A percentile compares a stretch with the other conserved stretches of the same genome.
Conservation (phyloP, 2,888 invertebrate genomes). For the Minunthozetes semirufus region DNA sequence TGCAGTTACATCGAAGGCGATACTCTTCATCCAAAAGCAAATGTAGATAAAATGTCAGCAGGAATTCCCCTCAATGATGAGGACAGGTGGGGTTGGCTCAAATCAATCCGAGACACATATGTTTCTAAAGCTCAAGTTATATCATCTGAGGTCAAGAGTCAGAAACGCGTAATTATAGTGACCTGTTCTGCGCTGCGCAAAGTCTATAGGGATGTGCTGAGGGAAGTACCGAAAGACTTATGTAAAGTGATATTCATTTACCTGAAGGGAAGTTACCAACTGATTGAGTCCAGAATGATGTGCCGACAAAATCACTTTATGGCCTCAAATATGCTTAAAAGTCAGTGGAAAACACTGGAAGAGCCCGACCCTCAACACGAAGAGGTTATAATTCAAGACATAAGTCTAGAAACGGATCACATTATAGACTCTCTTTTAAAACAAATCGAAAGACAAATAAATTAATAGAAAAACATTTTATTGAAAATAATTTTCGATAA, state of each 20-base stretch:
- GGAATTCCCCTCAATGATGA: slow-evolving; percentile 31
- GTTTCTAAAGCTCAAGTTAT: neutral
- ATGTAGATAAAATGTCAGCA: slow-evolving; percentile 33
- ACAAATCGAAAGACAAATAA: neutral
- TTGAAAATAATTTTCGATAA: neutral
- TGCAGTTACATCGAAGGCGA: slow-evolving; percentile 32
- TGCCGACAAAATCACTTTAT: slow-evolving; percentile 30
- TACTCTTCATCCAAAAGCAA: slow-evolving; percentile 25
- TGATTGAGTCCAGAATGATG: slow-evolving; percentile 28
- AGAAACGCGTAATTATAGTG: neutral
- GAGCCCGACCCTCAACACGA: slow-evolving; percentile 29
- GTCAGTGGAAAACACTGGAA: slow-evolving; percentile 32
- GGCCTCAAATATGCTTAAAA: slow-evolving; percentile 28
- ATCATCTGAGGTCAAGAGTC: neutral
- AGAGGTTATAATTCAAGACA: slow-evolving; percentile 21
- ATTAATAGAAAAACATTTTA: neutral
- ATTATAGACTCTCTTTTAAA: slow-evolving; percentile 15
- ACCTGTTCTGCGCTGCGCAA: slow-evolving; percentile 31
- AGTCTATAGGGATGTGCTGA: slow-evolving; percentile 20
- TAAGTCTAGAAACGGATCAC: neutral
- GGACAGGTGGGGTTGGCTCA: slow-evolving; percentile 35
- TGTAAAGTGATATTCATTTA: slow-evolving; percentile 17
- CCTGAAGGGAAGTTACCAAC: slow-evolving; percentile 18
- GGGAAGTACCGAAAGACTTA: neutral
- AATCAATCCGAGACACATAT: slow-evolving; percentile 13